Conservation (phyloP, 2,797 vertebrate species). For the Podargus strigoides region DNA sequence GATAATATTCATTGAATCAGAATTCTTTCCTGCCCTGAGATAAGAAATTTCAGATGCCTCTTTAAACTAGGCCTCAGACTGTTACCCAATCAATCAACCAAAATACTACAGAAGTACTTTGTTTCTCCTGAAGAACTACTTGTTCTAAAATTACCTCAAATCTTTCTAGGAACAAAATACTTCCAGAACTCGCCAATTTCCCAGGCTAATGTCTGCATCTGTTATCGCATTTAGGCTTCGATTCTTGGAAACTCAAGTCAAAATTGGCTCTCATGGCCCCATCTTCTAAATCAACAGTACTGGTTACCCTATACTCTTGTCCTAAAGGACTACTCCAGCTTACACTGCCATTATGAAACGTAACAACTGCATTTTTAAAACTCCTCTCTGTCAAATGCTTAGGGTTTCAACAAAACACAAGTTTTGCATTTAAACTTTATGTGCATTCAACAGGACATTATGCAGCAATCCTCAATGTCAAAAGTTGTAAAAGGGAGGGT, state of each 20-base stretch:
- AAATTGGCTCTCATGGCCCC: background rate
- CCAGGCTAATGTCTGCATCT: background rate
- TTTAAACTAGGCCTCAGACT: background rate
- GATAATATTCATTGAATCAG: background rate
- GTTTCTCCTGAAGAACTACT: background rate
- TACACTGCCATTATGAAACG: background rate
- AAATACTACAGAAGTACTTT: background rate
- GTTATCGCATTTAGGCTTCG: background rate
- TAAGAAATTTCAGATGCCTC: background rate
- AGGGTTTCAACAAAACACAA: background rate
- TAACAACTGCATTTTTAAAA: background rate
- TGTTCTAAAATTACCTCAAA: background rate
- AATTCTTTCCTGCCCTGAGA: background rate
- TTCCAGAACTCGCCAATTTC: background rate
- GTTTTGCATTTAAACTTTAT: background rate
- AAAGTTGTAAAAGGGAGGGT: background rate
- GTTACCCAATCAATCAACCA: background rate
- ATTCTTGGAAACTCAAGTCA: background rate
- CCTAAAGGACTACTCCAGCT: background rate
- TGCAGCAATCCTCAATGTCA: background rate
- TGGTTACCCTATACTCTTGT: background rate
- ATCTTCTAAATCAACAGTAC: background rate
- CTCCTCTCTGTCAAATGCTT: background rate
- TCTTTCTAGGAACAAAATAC: background rate
- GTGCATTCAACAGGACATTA: background rate